Conservation (phyloP, 2,888 invertebrate genomes). For the Halocaridina rubra region DNA sequence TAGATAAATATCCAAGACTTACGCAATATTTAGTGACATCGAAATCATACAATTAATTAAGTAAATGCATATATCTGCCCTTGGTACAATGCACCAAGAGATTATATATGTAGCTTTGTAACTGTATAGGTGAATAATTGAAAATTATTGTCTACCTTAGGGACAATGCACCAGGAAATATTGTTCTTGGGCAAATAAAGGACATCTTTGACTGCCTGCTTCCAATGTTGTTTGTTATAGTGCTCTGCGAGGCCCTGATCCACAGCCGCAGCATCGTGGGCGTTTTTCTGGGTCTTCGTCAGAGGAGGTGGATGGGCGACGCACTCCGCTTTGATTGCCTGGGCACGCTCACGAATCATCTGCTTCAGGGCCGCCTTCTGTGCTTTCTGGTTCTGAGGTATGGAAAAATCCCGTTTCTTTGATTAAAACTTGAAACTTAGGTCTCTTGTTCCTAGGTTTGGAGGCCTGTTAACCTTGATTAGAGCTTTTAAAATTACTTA, state of each 20-base stretch:
- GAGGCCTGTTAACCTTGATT: background rate
- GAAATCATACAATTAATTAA: too few species aligned
- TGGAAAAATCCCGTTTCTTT: background rate
- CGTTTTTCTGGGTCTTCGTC: slow-evolving; percentile 13
- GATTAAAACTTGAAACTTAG: too few species aligned
- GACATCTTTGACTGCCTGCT: slow-evolving; percentile 2
- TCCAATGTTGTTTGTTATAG: slow-evolving; percentile 20
- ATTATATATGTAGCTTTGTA: too few species aligned
- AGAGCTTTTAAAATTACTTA: background rate
- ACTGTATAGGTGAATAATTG: too few species aligned
- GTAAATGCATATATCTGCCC: too few species aligned
- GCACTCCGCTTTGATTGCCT: slow-evolving; percentile 3
- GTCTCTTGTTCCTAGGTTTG: too few species aligned
- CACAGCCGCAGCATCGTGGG: slow-evolving; percentile 15
- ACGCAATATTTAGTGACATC: too few species aligned
- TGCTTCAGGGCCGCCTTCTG: background rate
- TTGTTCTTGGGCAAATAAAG: slow-evolving; percentile 15
- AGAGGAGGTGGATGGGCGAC: background rate
- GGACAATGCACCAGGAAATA: slow-evolving; percentile 45
- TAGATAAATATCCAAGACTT: too few species aligned
- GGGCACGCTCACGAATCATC: background rate
- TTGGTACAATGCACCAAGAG: too few species aligned
- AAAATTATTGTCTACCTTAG: slow-evolving; percentile 48
- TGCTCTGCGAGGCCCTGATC: slow-evolving; percentile 1
- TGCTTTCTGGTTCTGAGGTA: background rate